Evolutionary conservation across 2,113 vertebrate genomes (phyloP).

Genomic region (Hippocampus comes): DNA sequence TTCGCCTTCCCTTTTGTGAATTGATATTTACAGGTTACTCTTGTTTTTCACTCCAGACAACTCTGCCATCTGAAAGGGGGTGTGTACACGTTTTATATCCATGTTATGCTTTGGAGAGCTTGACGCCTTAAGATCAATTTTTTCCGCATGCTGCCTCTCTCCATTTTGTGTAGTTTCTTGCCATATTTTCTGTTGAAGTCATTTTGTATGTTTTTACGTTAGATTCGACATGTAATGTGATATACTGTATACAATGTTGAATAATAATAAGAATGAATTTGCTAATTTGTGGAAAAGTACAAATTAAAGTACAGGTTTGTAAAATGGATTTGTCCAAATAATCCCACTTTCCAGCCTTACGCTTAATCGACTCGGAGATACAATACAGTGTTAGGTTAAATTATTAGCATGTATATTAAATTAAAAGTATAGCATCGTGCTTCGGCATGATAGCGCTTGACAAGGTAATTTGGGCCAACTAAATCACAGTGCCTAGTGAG

Average conservation of each 20-base stretch:
- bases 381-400: not conserved
- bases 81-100: no score
- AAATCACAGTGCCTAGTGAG: slow-evolving; percentile 12
- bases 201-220: not conserved
- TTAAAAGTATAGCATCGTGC: not conserved
- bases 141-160: not conserved
- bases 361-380: not conserved
- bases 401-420: not conserved
- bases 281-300: not conserved
- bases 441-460: not conserved
- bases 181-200: not conserved
- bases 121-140: not conserved
- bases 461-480: slow-evolving; percentile 9
- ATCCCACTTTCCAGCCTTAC: not conserved
- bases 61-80: no score
- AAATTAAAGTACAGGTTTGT: not conserved
- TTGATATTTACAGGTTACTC: no score
- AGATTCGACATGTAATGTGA: not conserved
- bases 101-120: not conserved
- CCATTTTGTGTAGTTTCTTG: not conserved
- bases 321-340: no score
- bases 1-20: no score
- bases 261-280: not conserved
- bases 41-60: not conserved
- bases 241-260: not conserved